These are phyloP conservation scores for Oscheius myriophilus DNA, from an alignment of 2,888 invertebrate species.

Conservation along the genomic window DNA sequence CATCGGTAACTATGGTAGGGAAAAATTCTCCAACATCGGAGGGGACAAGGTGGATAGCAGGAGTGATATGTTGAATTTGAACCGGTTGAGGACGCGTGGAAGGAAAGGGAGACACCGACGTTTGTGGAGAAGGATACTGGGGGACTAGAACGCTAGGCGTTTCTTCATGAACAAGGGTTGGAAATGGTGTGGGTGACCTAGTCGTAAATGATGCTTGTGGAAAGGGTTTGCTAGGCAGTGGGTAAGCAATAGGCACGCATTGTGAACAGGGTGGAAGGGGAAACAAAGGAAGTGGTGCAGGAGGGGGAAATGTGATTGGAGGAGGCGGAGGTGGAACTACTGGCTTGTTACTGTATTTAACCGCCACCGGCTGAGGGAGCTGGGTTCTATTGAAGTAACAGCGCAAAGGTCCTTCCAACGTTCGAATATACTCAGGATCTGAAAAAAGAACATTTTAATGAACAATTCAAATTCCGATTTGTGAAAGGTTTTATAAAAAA, in stretches of 20 bases:
- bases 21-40: slow-evolving; percentile 17
- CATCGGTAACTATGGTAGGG: background rate
- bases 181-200: background rate
- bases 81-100: slow-evolving; percentile 9
- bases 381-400: slow-evolving; percentile 24
- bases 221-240: background rate
- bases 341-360: background rate
- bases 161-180: background rate
- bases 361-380: slow-evolving; percentile 14
- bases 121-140: background rate
- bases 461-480: background rate
- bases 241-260: background rate
- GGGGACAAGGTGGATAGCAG: slow-evolving; percentile 17
- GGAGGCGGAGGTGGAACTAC: slow-evolving; percentile 2
- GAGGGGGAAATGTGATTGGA: slow-evolving; percentile 1
- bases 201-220: background rate
- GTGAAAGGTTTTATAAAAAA: no score
- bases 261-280: background rate
- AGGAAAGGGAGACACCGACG: background rate
- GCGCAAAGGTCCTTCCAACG: slow-evolving; percentile 26
- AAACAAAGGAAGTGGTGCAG: slow-evolving; percentile 8
- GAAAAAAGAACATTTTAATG: background rate
- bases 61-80: slow-evolving; percentile 25
- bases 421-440: slow-evolving; percentile 27
- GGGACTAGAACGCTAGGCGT: background rate